Evolutionary conservation across 2,113 vertebrate genomes (phyloP), one percentile per base, ranked within the genome.

Genomic region (Ceuthmochares aereus): DNA sequence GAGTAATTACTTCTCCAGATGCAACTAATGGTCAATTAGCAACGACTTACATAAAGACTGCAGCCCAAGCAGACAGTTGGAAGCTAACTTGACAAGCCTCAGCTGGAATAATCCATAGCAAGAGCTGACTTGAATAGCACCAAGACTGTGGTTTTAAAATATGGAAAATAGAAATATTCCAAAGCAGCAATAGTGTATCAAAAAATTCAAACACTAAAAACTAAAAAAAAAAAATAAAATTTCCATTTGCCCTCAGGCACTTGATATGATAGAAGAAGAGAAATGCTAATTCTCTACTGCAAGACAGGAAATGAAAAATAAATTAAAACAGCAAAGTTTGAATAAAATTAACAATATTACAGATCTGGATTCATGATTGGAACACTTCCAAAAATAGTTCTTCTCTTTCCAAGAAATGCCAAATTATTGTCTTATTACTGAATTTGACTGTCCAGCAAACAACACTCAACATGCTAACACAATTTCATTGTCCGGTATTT

Each of bases 1-100:
- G 37, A 78, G 60, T 77, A 96, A 94, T 96, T 95, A 91, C 69
- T 92, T 84, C 84, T 91, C 91, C 94, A 95, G 87, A 95, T 68
- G 60, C 87, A 95, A 56, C 68, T 95, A 89, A 92, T 70, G 66
- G 95, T 63, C 87, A 92, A 78, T 93, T 95, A 95, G 72, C 55
- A 84, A 60, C 9, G 54, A 84, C 68, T 94, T 54, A 67, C 79
- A 80, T 2, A 83, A 51, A 88, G 70, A 77, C n/a, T 56, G 78
- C 47, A 63, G 59, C 59, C 55, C 55, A 32, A 66, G 37, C 79
- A 69, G 84, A 66, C 27, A 54, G 25, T 0, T 77, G 70, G 67
- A 87, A 76, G 40, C 36, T 55, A 91, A 90, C 36, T 62, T 73
- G 66, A 85, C 4, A 1, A 90, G 42, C n/a, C 43, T 90, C 51